phyloP scores from a whole-genome alignment of 2,888 invertebrate genomes.

The Euplexia lucipara region DNA sequence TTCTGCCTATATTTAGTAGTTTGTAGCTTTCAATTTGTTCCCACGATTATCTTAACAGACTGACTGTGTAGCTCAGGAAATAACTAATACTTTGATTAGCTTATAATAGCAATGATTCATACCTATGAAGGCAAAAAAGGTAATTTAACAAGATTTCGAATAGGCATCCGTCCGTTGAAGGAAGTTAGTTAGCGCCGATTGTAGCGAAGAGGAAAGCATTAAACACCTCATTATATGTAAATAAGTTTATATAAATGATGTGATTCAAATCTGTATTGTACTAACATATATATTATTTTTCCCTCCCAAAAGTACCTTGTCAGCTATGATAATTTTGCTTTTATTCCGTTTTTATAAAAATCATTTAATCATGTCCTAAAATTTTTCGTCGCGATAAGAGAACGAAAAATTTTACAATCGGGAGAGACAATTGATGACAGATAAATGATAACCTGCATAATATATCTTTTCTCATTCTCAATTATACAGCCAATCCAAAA shows the following conservation, averaged over 20 bases:
- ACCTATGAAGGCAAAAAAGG: background rate
- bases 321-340: no score
- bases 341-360: no score
- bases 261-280: no score
- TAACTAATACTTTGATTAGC: background rate
- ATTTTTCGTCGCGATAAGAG: no score
- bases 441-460: no score
- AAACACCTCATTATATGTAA: slow-evolving; percentile 25
- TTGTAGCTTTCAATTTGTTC: background rate
- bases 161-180: slow-evolving; percentile 32
- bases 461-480: no score
- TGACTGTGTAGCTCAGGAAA: slow-evolving; percentile 3
- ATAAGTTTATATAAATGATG: slow-evolving; percentile 5
- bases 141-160: slow-evolving; percentile 36
- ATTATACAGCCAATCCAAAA: no score
- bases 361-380: no score
- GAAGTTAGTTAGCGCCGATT: slow-evolving; percentile 29
- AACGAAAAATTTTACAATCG: no score
- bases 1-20: background rate
- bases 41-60: slow-evolving; percentile 11
- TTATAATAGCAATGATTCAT: slow-evolving; percentile 8
- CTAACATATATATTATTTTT: no score
- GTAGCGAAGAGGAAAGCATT: slow-evolving; percentile 36
- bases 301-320: no score
- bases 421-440: no score